phyloP scores from a whole-genome alignment of 2,113 vertebrate species.

The Nibea albiflora region DNA sequence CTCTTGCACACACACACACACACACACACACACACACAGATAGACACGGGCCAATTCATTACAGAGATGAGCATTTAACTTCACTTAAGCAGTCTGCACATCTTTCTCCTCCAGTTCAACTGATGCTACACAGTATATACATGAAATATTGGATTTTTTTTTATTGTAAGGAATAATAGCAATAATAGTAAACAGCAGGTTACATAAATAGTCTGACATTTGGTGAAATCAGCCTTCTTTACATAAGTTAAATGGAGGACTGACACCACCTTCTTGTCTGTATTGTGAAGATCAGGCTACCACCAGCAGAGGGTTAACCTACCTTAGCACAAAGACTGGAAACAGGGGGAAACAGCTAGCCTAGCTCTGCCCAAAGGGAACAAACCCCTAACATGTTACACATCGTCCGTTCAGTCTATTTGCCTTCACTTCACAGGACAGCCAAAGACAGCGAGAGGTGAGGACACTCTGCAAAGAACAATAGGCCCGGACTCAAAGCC shows the following conservation, averaged over 20 bases:
- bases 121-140: neutral
- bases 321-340: neutral
- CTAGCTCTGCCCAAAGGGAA: neutral
- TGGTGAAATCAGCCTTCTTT: neutral
- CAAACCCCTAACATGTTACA: neutral
- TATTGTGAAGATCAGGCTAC: neutral
- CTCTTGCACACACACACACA: neutral
- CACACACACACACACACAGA: neutral
- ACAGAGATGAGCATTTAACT: neutral
- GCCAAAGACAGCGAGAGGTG: too few relatives aligned
- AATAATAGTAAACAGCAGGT: neutral
- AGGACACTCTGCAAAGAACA: too few relatives aligned
- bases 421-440: too few relatives aligned
- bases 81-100: neutral
- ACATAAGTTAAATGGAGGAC: neutral
- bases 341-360: neutral
- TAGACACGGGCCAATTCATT: neutral
- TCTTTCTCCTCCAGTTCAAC: neutral
- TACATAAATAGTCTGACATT: neutral
- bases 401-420: neutral
- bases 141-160: too few relatives aligned
- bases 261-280: neutral
- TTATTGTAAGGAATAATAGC: neutral
- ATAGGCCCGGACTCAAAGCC: too few relatives aligned
- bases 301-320: neutral